phyloP scores from a whole-genome alignment of 2,113 vertebrate species.

The Noctilio leporinus region DNA sequence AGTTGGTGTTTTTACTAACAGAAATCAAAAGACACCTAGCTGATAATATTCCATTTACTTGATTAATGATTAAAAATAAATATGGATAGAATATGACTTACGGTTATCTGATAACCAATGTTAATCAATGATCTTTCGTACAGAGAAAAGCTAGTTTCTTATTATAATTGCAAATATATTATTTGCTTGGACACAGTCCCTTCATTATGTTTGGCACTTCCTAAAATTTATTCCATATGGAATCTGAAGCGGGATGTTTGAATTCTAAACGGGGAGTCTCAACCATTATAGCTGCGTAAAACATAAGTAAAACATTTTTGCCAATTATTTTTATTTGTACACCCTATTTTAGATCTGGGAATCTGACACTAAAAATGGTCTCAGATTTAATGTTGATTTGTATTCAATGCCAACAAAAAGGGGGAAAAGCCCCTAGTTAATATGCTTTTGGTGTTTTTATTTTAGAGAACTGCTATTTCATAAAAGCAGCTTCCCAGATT shows the following conservation, averaged over 20 bases:
- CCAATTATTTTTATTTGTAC: constrained; percentile 68
- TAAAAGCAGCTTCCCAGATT: constrained; percentile 46
- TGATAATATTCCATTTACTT: not conserved
- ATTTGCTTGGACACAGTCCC: constrained; percentile 55
- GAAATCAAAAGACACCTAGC: not conserved
- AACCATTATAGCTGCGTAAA: constrained; percentile 67
- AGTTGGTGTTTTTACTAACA: constrained; percentile 6
- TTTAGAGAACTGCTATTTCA: constrained; percentile 58
- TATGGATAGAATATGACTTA: not conserved
- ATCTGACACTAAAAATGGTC: constrained; percentile 69
- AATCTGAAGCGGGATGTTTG: constrained; percentile 49
- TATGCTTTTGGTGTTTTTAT: constrained; percentile 57
- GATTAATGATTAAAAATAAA: constrained; percentile 28
- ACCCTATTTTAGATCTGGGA: constrained; percentile 69
- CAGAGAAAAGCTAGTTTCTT: constrained; percentile 39
- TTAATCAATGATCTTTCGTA: constrained; percentile 37
- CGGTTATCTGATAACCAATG: too few species aligned
- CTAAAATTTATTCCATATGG: constrained; percentile 67
- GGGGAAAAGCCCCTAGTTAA: constrained; percentile 36
- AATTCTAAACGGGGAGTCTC: constrained; percentile 69
- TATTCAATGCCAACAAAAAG: constrained; percentile 62
- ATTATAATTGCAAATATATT: constrained; percentile 48
- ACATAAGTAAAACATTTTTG: constrained; percentile 68
- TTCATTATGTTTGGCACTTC: constrained; percentile 67
- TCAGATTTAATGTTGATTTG: constrained; percentile 66